phyloP scores from a whole-genome alignment of 2,113 vertebrate species.

The Equus quagga region DNA sequence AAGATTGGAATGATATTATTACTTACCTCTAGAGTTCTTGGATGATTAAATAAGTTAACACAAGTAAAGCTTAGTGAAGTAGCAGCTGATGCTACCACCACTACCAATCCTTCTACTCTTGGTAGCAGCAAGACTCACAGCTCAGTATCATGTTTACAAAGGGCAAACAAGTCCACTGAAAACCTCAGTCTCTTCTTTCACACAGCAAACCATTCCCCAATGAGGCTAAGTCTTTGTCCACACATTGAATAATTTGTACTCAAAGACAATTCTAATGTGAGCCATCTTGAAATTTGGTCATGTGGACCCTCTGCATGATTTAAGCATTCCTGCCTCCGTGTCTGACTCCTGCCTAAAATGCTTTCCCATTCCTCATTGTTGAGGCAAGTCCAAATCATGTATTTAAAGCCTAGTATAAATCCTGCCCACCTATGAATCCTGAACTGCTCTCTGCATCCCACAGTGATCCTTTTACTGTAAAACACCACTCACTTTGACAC shows the following conservation, averaged over 20 bases:
- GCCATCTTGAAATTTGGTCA: constrained; percentile 41
- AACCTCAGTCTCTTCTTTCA: not conserved
- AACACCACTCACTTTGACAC: not conserved
- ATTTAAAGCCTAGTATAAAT: constrained; percentile 32
- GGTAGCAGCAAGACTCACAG: not conserved
- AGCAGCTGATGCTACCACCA: not conserved
- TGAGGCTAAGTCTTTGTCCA: constrained; percentile 43
- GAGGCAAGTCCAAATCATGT: not conserved
- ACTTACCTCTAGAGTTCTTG: not conserved
- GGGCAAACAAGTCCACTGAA: not conserved
- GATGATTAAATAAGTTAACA: not conserved
- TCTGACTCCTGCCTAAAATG: not conserved
- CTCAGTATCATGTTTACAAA: not conserved
- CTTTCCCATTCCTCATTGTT: not conserved
- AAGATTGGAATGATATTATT: not conserved
- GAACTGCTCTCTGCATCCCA: not conserved
- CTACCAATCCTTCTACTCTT: not conserved
- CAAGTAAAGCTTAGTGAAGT: not conserved
- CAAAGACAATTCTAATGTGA: not conserved
- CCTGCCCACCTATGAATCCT: not conserved
- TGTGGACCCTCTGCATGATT: not conserved
- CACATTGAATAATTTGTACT: not conserved
- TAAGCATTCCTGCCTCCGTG: not conserved
- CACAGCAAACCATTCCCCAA: not conserved
- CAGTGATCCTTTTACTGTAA: constrained; percentile 3